A percentile compares a stretch with the other conserved stretches of the same genome.
Evolutionary conservation across 2,888 invertebrate genomes (phyloP).

Genomic region (Cephus runcator): DNA sequence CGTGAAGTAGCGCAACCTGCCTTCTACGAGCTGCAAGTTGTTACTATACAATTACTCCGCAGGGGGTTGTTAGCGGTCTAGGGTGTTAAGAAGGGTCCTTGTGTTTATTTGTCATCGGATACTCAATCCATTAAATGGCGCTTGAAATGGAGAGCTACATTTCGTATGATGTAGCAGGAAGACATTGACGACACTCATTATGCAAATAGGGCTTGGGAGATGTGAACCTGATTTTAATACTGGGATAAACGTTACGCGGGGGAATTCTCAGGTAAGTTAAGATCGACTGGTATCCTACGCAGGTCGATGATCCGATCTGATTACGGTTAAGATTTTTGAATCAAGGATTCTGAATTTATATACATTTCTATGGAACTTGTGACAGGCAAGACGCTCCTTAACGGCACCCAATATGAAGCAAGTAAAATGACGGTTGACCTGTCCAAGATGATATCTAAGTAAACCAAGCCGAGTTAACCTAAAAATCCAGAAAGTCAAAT

Average conservation of each 20-base stretch:
- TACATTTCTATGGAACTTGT: not conserved
- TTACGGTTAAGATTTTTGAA: not conserved
- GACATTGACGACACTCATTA: not conserved
- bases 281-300: not conserved
- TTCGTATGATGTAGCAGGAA: not conserved
- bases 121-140: conserved; percentile 43
- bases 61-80: conserved; percentile 43
- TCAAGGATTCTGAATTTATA: not conserved
- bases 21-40: conserved; percentile 25
- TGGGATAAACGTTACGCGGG: not conserved
- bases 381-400: not conserved
- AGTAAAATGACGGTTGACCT: not conserved
- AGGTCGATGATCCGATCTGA: not conserved
- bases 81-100: conserved; percentile 4
- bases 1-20: conserved; percentile 45
- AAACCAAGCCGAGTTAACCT: not conserved
- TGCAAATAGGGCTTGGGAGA: not conserved
- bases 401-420: not conserved
- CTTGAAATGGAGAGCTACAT: conserved; percentile 1
- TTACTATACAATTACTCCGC: conserved; percentile 48
- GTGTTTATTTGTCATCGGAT: conserved; percentile 43
- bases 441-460: not conserved
- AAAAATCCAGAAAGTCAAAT: not conserved
- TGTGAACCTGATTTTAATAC: not conserved
- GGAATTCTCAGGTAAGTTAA: not conserved